These are phyloP conservation scores for Morpho deidamia DNA, from an alignment of 2,888 invertebrate genomes.

Conservation along the genomic window DNA sequence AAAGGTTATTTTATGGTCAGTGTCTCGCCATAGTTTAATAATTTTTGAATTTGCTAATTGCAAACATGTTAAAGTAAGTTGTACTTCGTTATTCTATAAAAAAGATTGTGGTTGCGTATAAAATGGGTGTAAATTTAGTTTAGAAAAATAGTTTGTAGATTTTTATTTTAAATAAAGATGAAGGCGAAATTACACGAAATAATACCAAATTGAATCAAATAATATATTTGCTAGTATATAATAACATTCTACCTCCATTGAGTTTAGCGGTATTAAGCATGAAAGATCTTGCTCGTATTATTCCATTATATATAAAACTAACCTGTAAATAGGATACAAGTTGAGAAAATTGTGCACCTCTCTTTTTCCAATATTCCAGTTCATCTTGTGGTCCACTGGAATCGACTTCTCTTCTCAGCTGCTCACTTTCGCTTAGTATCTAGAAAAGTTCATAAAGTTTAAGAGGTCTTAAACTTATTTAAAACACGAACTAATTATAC, in stretches of 20 bases:
- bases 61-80: conserved; percentile 86
- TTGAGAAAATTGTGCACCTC: conserved; percentile 95
- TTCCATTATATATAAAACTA: not conserved
- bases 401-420: conserved; percentile 93
- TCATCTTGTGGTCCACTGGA: conserved; percentile 96
- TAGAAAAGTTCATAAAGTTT: conserved; percentile 33
- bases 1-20: conserved; percentile 94
- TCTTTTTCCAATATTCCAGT: conserved; percentile 96
- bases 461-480: no score
- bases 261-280: no score
- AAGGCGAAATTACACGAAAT: no score
- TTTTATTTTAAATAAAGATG: no score
- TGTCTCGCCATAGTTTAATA: conserved; percentile 89
- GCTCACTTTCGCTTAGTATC: conserved; percentile 93
- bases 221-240: no score
- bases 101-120: not conserved
- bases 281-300: no score
- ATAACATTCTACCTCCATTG: no score
- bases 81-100: conserved; percentile 83
- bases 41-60: conserved; percentile 87
- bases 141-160: no score
- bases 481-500: no score
- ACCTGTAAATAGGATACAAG: conserved; percentile 87
- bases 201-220: no score
- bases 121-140: not conserved